Base-by-base conservation (phyloP, 2,888 invertebrate species). In the Tanytarsus gracilentus region DNA sequence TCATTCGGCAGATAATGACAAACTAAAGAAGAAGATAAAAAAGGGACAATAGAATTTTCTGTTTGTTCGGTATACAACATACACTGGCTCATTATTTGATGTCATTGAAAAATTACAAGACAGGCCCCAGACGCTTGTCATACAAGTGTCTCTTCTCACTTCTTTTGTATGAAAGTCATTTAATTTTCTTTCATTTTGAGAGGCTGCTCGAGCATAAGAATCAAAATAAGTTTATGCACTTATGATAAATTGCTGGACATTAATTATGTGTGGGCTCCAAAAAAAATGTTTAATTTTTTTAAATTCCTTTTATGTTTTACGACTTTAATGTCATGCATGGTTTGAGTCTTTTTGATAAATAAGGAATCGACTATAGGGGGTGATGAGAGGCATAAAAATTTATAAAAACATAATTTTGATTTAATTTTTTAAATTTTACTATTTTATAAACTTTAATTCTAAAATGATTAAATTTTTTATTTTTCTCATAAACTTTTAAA, bases 161-260 rank as follows among this genome's bases (percentile, higher is more conserved):
- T 25, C 27, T 36, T 40, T 40, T 40, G 14, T 40, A 14, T 18
- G 11, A 44, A 44, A 44, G 44, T 44, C 44, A 44, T 11, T 18
- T 23, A 18, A 44, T 44, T 23, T 9, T 44, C n/a, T n/a, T 23
- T 23, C 18, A 23, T 18, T 14, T 18, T 18, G 11, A 44, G 11
- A 33, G 21, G 23, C 23, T 36, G 36, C n/a, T 11, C 30, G 30
- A 21, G 16, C 21, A 18, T 2, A 52, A 26, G 23, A 27, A 39
- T 53, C 53, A 53, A 53, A 53, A 53, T 36, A 53, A n/a, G n/a
- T 39, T 53, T 30, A 44, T 44, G 23, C 23, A 30, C n/a, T 39
- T 26, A 56, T 56, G 56, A 56, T 56, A 39, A 56, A 56, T 56
- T 26, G 14, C 36, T 27, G 14, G 27, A 56, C 56, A 56, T 56